A percentile compares a stretch with the other conserved stretches of the same genome.
phyloP scores from a whole-genome alignment of 2,797 vertebrate genomes.

The Saguinus oedipus region DNA sequence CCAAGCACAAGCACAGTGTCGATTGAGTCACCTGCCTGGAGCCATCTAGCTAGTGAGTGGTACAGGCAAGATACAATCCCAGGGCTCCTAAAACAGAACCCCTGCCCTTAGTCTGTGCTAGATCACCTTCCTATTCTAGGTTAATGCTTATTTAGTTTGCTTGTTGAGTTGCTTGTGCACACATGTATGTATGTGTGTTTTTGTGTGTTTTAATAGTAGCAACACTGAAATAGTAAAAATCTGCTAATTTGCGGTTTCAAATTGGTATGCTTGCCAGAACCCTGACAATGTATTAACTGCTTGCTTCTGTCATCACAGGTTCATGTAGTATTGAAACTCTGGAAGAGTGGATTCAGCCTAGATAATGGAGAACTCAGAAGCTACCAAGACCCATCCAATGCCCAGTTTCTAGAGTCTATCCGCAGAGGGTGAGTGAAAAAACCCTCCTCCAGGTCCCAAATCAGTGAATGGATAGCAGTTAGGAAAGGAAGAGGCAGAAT shows the following conservation, averaged over 20 bases:
- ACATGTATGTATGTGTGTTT: not conserved
- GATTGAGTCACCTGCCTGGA: not conserved
- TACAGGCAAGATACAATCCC: not conserved
- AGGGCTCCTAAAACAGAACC: not conserved
- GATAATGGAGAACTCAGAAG: slow-evolving; percentile 95
- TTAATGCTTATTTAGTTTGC: not conserved
- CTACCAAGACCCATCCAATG: slow-evolving; percentile 95
- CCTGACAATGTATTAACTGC: not conserved
- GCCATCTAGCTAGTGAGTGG: not conserved
- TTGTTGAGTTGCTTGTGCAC: not conserved
- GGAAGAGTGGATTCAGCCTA: slow-evolving; percentile 97
- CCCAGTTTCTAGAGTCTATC: slow-evolving; percentile 97
- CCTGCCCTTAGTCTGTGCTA: not conserved
- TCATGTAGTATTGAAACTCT: slow-evolving; percentile 96
- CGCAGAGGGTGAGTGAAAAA: slow-evolving; percentile 91
- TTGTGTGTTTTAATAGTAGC: not conserved
- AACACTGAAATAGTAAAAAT: not conserved
- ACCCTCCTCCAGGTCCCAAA: not conserved
- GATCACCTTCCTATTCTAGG: not conserved
- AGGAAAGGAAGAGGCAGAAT: not conserved
- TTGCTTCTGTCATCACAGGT: slow-evolving; percentile 85
- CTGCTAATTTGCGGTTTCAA: not conserved
- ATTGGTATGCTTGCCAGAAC: not conserved
- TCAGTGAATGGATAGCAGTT: not conserved
- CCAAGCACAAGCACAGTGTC: not conserved